phyloP scores from a whole-genome alignment of 1,140 invertebrate genomes.

The Orius laevigatus region DNA sequence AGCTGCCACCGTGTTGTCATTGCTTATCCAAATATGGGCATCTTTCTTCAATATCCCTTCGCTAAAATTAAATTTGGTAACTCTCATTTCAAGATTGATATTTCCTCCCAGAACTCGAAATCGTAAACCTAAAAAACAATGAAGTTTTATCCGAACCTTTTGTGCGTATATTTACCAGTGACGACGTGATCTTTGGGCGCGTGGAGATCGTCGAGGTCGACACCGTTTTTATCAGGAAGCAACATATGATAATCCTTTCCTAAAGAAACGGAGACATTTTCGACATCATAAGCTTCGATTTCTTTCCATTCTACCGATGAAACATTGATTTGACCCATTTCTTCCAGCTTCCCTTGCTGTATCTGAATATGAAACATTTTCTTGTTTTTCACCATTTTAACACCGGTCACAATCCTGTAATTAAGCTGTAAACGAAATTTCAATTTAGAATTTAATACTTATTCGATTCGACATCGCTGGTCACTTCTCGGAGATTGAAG shows the following conservation, averaged over 20 bases:
- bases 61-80: constrained; percentile 60
- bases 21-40: constrained; percentile 52
- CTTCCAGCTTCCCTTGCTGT: constrained; percentile 49
- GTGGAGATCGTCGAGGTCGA: constrained; percentile 65
- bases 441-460: constrained; percentile 49
- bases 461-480: constrained; percentile 50
- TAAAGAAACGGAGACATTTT: constrained; percentile 30
- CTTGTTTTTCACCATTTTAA: constrained; percentile 53
- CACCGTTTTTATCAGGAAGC: constrained; percentile 49
- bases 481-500: constrained; percentile 50
- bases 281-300: constrained; percentile 41
- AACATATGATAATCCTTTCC: constrained; percentile 55
- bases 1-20: constrained; percentile 55
- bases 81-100: constrained; percentile 63
- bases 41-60: constrained; percentile 45
- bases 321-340: constrained; percentile 41
- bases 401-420: constrained; percentile 55
- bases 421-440: constrained; percentile 8
- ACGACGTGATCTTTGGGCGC: constrained; percentile 40
- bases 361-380: constrained; percentile 64
- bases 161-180: constrained; percentile 39
- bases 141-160: no score
- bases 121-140: constrained; percentile 33
- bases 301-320: constrained; percentile 44
- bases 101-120: constrained; percentile 61